These are phyloP conservation scores for Tetragnatha versicolor DNA, from an alignment of 1,140 invertebrate species.

Conservation along the genomic window DNA sequence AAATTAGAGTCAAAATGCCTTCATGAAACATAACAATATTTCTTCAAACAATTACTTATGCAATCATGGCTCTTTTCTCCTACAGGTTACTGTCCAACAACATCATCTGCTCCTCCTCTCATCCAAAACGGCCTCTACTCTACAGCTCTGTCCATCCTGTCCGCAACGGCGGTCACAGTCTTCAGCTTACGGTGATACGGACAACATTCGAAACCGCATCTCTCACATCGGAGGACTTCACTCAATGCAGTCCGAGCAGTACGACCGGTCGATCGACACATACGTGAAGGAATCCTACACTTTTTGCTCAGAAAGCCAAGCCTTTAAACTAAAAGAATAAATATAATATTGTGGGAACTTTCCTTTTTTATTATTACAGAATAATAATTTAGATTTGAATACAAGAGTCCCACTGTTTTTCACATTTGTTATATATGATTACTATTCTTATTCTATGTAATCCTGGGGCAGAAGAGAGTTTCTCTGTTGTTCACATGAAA, in stretches of 20 bases:
- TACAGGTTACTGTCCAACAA: slow-evolving; percentile 44
- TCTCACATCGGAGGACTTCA: not conserved
- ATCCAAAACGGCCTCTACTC: not conserved
- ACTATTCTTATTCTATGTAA: too few relatives aligned
- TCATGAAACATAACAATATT: not conserved
- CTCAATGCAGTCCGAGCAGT: not conserved
- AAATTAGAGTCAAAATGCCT: not conserved
- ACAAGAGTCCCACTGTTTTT: slow-evolving; percentile 2
- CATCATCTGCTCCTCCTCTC: not conserved
- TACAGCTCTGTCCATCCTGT: not conserved
- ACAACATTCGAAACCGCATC: not conserved
- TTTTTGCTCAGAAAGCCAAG: slow-evolving; percentile 48
- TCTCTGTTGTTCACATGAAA: slow-evolving; percentile 11
- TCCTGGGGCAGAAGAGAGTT: too few relatives aligned
- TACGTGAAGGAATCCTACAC: not conserved
- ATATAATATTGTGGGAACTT: not conserved
- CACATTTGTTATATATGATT: slow-evolving; percentile 24
- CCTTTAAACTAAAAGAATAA: slow-evolving; percentile 3
- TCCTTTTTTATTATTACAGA: not conserved
- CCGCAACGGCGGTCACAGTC: not conserved
- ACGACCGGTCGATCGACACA: not conserved
- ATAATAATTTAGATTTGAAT: not conserved
- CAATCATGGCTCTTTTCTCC: not conserved
- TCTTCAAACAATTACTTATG: too few relatives aligned
- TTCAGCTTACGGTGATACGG: slow-evolving; percentile 28